A percentile compares a stretch with the other conserved stretches of the same genome.
Evolutionary conservation across 2,888 invertebrate species (phyloP).

Genomic region (Amiota mariae): DNA sequence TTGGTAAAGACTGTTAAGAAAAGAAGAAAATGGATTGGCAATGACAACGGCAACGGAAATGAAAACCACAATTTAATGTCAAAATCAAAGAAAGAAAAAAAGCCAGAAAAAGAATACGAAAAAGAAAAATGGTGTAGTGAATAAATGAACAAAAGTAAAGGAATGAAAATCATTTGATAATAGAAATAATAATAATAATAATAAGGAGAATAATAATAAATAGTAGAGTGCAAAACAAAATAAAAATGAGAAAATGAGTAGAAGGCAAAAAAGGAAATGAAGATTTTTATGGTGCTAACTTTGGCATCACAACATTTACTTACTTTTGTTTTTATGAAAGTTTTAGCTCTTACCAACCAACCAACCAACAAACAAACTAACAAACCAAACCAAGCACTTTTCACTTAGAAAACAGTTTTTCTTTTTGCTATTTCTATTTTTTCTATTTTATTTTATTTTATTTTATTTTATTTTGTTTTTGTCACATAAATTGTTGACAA

Average conservation of each 20-base stretch:
- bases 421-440: background rate
- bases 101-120: conserved; percentile 31
- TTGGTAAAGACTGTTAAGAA: no score
- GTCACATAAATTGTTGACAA: conserved; percentile 55
- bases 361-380: no score
- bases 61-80: conserved; percentile 12
- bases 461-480: conserved; percentile 31
- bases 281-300: conserved; percentile 52
- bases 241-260: conserved; percentile 28
- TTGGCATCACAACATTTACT: conserved; percentile 35
- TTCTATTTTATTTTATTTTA: background rate
- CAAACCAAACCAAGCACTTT: no score
- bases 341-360: conserved; percentile 34
- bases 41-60: conserved; percentile 42
- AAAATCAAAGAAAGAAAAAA: conserved; percentile 46
- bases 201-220: no score
- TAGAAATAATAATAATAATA: no score
- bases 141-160: no score
- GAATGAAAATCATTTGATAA: no score
- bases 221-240: conserved; percentile 23
- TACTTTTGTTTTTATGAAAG: no score
- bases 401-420: no score
- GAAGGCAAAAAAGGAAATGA: conserved; percentile 15
- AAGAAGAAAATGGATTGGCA: no score
- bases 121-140: no score